These are phyloP conservation scores for Haliclystus octoradiatus DNA, from an alignment of 30 jellyfish, hydroid and myxozoan species.

Conservation along the genomic window DNA sequence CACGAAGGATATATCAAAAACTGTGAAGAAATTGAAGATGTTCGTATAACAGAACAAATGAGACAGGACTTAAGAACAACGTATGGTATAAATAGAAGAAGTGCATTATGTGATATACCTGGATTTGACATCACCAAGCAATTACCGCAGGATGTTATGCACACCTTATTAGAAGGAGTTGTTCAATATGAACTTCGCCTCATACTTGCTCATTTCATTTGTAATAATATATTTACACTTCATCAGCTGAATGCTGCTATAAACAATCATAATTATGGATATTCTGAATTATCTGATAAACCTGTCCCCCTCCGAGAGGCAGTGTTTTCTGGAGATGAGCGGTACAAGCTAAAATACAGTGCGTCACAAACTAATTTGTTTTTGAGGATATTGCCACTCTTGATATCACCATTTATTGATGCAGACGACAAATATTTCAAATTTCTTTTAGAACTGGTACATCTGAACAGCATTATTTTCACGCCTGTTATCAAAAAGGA, in stretches of 20 bases:
- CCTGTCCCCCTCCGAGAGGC: slow-evolving; percentile 14
- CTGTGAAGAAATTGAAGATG: slow-evolving; percentile 25
- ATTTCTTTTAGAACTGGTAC: background rate
- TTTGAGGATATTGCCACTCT: background rate
- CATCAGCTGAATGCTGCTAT: background rate
- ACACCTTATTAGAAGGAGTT: slow-evolving; percentile 23
- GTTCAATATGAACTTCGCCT: slow-evolving; percentile 9
- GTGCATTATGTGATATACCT: slow-evolving; percentile 12
- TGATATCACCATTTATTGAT: background rate
- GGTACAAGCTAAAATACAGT: slow-evolving; percentile 9
- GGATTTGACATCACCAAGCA: slow-evolving; percentile 27
- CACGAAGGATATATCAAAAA: slow-evolving; percentile 2
- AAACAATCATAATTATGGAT: background rate
- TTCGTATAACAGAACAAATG: slow-evolving; percentile 15
- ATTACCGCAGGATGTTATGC: slow-evolving; percentile 41
- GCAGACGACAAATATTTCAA: background rate
- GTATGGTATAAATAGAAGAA: slow-evolving; percentile 14
- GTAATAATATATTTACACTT: background rate
- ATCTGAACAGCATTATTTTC: background rate
- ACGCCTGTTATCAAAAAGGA: slow-evolving; percentile 1
- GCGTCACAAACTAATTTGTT: slow-evolving; percentile 11
- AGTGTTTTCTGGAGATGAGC: slow-evolving; percentile 9
- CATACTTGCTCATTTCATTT: background rate
- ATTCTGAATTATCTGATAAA: background rate
- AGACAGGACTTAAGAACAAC: slow-evolving; percentile 5